Base-by-base conservation (phyloP, 2,797 vertebrate genomes). In the Pipistrellus kuhlii region DNA sequence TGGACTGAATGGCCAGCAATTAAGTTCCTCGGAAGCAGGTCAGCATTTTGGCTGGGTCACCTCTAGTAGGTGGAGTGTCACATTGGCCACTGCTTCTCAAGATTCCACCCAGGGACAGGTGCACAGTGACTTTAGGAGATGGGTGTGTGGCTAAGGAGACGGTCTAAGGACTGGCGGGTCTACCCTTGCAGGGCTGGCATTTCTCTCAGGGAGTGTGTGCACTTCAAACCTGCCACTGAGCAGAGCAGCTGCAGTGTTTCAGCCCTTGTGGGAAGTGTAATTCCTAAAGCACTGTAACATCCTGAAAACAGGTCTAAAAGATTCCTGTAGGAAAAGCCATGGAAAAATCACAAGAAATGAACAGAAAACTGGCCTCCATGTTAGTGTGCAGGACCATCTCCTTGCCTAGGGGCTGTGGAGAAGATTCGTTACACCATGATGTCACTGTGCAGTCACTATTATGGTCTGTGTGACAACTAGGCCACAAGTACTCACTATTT, bases 101-200 rank as follows among this genome's bases (percentile, higher is more conserved):
- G 30, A 0, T 4, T 12, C 12, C 59, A 23, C 53, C 53, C 8
- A 8, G 8, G 53, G 21, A 23, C 20, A 23, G 21, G 53, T 55
- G 53, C 53, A 10, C 21, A 3, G 38, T 23, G 12, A 30, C n/a
- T 9, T 6, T 6, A 68, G 68, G 69, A 35, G 30, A 3, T 23
- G 4, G 44, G 2, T 30, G 17, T 51, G 1, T 20, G 55, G 7
- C 38, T 3, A 44, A 82, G 76, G 25, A 30, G 75, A 20, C 18
- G 3, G 6, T 20, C 23, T 15, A 0, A 27, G 12, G 57, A 30
- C n/a, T 0, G 48, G 13, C 12, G 8, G 18, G 14, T 13, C 23
- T 38, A 46, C 48, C 2, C 3, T 0, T 18, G 30, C 21, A 46
- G 71, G 27, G 32, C 30, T 4, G 51, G 57, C 7, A 3, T 73